Percentiles rank a stretch among this genome's conserved stretches.
Conservation (phyloP, 2,113 vertebrate genomes). For the Eudyptes chrysolophus region DNA sequence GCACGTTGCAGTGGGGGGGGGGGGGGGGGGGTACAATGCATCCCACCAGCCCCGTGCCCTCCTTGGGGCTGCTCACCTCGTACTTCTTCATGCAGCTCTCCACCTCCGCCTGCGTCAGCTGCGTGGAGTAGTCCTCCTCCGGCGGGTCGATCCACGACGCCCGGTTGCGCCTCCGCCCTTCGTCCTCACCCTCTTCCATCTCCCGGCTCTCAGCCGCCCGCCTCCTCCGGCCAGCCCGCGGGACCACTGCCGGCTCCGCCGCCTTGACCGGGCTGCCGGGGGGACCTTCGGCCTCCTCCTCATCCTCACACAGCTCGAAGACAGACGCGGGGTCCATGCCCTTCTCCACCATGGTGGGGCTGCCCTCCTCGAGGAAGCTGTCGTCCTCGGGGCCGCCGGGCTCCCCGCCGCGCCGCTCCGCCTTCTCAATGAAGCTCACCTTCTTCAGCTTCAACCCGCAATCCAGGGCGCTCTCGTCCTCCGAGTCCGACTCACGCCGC, state of each 20-base stretch:
- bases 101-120: conserved; percentile 92
- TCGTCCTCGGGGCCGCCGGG: conserved; percentile 69
- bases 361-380: conserved; percentile 90
- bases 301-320: conserved; percentile 89
- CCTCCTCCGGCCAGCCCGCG: conserved; percentile 3
- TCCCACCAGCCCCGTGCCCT: rapidly evolving
- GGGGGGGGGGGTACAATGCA: no score
- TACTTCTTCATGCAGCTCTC: conserved; percentile 98
- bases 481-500: conserved; percentile 82
- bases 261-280: not conserved
- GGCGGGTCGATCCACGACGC: conserved; percentile 95
- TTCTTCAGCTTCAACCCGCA: conserved; percentile 91
- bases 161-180: conserved; percentile 72
- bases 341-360: conserved; percentile 95
- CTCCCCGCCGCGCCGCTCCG: conserved; percentile 69
- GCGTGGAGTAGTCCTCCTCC: conserved; percentile 77
- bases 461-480: conserved; percentile 86
- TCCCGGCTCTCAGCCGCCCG: not conserved
- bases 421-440: conserved; percentile 93
- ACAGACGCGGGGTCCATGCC: conserved; percentile 87
- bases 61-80: conserved; percentile 71
- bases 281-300: conserved; percentile 81
- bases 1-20: rapidly evolving
- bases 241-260: not conserved
- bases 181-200: conserved; percentile 73